Evolutionary conservation across 2,888 invertebrate species (phyloP), one percentile per base, ranked within the genome.

Genomic region (Caenorhabditis wallacei): DNA sequence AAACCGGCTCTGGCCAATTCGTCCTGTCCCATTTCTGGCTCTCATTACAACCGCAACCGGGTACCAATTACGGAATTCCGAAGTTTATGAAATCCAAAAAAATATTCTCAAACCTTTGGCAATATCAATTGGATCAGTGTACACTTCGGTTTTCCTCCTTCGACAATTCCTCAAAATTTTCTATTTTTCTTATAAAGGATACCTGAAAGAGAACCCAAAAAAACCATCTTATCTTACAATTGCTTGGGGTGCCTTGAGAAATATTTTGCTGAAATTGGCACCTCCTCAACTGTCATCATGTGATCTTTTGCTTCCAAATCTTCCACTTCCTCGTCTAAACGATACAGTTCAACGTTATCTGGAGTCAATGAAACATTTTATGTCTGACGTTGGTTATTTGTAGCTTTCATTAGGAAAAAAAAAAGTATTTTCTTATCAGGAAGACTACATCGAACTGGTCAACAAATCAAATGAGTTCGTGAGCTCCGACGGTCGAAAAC

Each of bases 101-200:
- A 56, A 64, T 20, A 8, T 48, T 22, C 22, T 78, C 18, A 69
- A 54, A 20, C 68, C 76, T 7, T 18, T 78, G 13, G 69, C 46
- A 3, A 46, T 69, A 1, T 69, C 76, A 1, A 26, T 69, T 22
- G 35, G 69, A n/a, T 64, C 70, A 2, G 63, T 63, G 11, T 81
- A 57, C 61, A 37, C 56, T 40, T 51, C 48, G 0, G 43, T 56
- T 0, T 70, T 75, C n/a, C 3, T 74, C 7, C 57, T 80, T 18
- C 86, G 89, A 30, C 69, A 72, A 20, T 74, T 87, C 54, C 80
- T 90, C 11, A 84, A 84, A 40, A 75, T 85, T 48, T 87, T 88
- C 75, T 85, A 87, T 78, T 91, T 90, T 80, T 80, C 86, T 16
- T 90, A 90, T 86, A 91, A 91, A 70, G 87, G 86, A 69, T 90